Conservation (phyloP, 1,140 invertebrate genomes). For the Halictus rubicundus region DNA sequence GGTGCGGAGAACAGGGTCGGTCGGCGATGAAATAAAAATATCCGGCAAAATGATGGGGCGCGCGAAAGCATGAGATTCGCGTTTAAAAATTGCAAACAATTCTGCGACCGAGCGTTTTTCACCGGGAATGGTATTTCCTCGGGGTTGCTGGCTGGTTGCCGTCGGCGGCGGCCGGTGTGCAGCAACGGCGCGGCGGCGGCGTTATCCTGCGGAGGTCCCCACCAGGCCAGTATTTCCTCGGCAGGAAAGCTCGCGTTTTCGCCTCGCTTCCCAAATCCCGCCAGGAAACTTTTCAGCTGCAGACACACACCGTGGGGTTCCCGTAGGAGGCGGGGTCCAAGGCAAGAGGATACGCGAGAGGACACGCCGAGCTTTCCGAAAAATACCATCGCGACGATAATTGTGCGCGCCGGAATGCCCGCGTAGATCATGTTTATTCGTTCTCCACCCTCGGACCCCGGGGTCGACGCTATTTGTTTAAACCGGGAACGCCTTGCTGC, state of each 20-base stretch:
- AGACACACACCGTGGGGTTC: slow-evolving; percentile 29
- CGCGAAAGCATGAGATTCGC: neutral
- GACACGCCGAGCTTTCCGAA: slow-evolving; percentile 68
- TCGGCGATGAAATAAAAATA: neutral
- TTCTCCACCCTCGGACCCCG: neutral
- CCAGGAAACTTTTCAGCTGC: slow-evolving; percentile 67
- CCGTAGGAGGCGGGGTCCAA: slow-evolving; percentile 25
- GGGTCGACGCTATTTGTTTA: neutral
- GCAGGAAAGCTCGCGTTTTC: slow-evolving; percentile 68
- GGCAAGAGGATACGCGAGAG: slow-evolving; percentile 3
- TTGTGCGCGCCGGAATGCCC: slow-evolving; percentile 76
- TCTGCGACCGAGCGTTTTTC: slow-evolving; percentile 43
- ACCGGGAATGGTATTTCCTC: slow-evolving; percentile 53
- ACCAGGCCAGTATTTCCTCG: slow-evolving; percentile 67
- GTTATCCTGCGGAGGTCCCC: slow-evolving; percentile 48
- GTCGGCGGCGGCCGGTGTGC: slow-evolving; percentile 31
- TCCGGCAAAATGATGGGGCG: neutral
- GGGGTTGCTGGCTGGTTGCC: slow-evolving; percentile 50
- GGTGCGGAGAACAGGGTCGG: neutral
- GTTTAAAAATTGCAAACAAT: slow-evolving; percentile 43
- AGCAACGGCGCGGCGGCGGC: slow-evolving; percentile 14
- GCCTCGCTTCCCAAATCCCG: slow-evolving; percentile 74
- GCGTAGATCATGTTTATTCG: slow-evolving; percentile 77
- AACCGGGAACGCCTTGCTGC: neutral
- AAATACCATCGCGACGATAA: slow-evolving; percentile 80